phyloP scores from a whole-genome alignment of 1,140 invertebrate species.

The Calosoma granatense region DNA sequence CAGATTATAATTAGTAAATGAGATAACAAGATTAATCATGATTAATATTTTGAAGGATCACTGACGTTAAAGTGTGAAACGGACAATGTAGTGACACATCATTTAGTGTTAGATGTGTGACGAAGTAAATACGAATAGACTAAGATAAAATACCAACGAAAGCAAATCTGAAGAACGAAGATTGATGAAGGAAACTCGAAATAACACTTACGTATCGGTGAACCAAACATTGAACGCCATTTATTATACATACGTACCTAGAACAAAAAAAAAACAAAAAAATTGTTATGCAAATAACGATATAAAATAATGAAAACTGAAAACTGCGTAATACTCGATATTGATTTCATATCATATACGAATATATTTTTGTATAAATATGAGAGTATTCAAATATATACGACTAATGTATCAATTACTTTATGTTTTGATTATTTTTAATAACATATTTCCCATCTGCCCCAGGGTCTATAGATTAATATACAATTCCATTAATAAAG shows the following conservation, averaged over 20 bases:
- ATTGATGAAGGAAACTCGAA: background rate
- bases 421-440: background rate
- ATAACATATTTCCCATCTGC: background rate
- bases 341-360: background rate
- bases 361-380: background rate
- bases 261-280: background rate
- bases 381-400: background rate
- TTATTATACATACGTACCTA: slow-evolving; percentile 1
- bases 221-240: background rate
- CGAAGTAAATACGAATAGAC: background rate
- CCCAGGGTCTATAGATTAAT: background rate
- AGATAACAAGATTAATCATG: too few relatives aligned
- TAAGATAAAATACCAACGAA: slow-evolving; percentile 3
- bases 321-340: background rate
- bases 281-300: background rate
- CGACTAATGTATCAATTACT: background rate
- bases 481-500: too few relatives aligned
- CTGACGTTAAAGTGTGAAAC: too few relatives aligned
- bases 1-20: too few relatives aligned
- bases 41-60: too few relatives aligned
- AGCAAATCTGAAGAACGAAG: slow-evolving; percentile 4
- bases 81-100: too few relatives aligned
- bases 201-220: background rate
- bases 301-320: background rate
- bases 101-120: slow-evolving; percentile 5